Base-by-base conservation (phyloP, 2,797 vertebrate species). In the Momotus momota region DNA sequence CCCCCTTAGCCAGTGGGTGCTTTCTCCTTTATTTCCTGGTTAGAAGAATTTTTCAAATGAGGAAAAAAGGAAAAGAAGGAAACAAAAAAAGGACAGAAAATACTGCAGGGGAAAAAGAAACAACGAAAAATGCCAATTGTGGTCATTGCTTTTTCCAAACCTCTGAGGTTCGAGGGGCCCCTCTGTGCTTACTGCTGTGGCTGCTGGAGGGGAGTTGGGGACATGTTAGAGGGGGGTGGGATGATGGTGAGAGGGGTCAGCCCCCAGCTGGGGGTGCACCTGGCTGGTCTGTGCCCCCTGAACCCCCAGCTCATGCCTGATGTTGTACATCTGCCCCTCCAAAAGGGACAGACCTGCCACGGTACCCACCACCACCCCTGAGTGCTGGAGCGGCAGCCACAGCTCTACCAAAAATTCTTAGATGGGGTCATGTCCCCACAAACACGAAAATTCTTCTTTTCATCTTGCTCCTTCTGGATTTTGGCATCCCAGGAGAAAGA, bases 371-470 rank as follows among this genome's bases (percentile, higher is more conserved):
- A 20, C 18, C 12, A 38, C 19, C 46, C 23, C 45, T 8, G 33
- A 46, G 25, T 6, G 62, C 71, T 38, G 29, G 14, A 41, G 22
- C 17, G 26, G 20, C 67, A 54, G 40, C 41, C 40, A 19, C 17
- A 29, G 46, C 40, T 64, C 71, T 67, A 51, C 31, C 62, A 74
- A 46, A 75, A 61, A 18, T 35, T 35, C 54, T 49, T 38, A n/a
- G 8, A 10, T 18, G 6, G 18, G 48, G 12, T 75, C 1, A 0
- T 14, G 3, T 22, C n/a, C 54, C 27, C 14, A 2, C 2, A 23
- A 4, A 16, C 9, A 9, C 15, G 7, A 69, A 26, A 81, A 52
- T 26, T 60, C 46, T 81, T 29, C 26, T 72, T 88, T 77, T 82
- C 27, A 3, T 27, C 27, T 77, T 16, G 15, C 7, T 33, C 9